phyloP scores from a whole-genome alignment of 2,888 invertebrate genomes.

The Drosophila buzzatii region DNA sequence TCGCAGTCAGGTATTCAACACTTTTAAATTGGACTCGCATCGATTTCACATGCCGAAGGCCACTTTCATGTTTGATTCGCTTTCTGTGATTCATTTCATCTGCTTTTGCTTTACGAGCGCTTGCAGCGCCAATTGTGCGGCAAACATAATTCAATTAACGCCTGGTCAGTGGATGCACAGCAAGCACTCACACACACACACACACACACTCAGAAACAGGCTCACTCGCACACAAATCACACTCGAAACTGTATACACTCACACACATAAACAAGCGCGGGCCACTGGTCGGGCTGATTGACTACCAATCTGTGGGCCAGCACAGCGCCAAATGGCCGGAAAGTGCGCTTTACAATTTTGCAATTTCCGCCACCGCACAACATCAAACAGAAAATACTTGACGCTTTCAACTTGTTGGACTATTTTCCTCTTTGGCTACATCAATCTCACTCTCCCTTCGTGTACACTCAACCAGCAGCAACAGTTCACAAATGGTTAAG shows the following conservation, averaged over 20 bases:
- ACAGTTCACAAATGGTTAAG: not conserved
- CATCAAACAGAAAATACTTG: conserved; percentile 70
- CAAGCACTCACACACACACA: conserved; percentile 20
- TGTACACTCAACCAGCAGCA: not conserved
- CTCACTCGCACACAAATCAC: conserved; percentile 9
- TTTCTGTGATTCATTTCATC: conserved; percentile 31
- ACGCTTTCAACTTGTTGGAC: conserved; percentile 22
- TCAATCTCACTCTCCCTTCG: not conserved
- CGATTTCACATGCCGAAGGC: conserved; percentile 5
- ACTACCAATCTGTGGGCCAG: conserved; percentile 26
- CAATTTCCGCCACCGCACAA: conserved; percentile 74
- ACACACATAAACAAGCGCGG: conserved; percentile 13
- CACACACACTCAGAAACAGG: conserved; percentile 8
- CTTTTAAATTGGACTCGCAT: conserved; percentile 11
- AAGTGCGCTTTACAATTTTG: conserved; percentile 73
- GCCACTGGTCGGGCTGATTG: conserved; percentile 35
- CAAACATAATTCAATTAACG: conserved; percentile 79
- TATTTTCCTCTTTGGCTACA: not conserved
- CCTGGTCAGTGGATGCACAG: conserved; percentile 55
- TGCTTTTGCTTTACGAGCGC: conserved; percentile 41
- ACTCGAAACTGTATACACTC: conserved; percentile 11
- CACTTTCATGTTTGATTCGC: conserved; percentile 16
- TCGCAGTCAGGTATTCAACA: not conserved
- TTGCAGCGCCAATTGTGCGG: conserved; percentile 68
- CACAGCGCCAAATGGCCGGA: conserved; percentile 63